Percentiles rank a stretch among this genome's conserved stretches.
These are phyloP conservation scores for Philantomba maxwellii DNA, from an alignment of 2,113 vertebrate species.

Conservation along the genomic window DNA sequence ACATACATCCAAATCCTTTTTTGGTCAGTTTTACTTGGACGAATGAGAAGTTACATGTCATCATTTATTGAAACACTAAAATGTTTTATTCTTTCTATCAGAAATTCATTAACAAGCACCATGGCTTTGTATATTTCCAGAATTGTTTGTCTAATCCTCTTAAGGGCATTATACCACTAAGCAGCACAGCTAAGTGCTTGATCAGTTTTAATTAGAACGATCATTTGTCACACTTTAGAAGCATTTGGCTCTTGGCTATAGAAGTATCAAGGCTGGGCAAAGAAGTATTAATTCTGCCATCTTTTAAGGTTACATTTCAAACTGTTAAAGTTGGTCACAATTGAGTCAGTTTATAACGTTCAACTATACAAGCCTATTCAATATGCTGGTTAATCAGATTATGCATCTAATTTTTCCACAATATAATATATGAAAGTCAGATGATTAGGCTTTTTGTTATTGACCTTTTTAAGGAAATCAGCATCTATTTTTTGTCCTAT, in stretches of 20 bases:
- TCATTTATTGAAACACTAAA: slow-evolving; percentile 27
- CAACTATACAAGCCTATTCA: background rate
- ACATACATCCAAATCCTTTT: background rate
- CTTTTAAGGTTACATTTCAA: slow-evolving; percentile 12
- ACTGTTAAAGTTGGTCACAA: background rate
- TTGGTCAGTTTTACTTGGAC: background rate
- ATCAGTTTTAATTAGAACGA: slow-evolving; percentile 63
- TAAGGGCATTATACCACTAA: slow-evolving; percentile 58
- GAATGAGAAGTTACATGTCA: background rate
- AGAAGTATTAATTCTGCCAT: background rate
- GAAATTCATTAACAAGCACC: slow-evolving; percentile 56
- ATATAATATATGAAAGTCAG: background rate
- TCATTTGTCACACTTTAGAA: slow-evolving; percentile 65
- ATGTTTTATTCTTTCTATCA: slow-evolving; percentile 1
- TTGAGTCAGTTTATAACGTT: background rate
- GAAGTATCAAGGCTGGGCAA: slow-evolving; percentile 17
- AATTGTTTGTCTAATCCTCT: slow-evolving; percentile 68
- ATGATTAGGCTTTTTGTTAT: background rate
- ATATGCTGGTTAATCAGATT: background rate
- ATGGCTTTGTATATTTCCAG: slow-evolving; percentile 60
- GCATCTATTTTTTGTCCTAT: background rate
- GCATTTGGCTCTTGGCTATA: slow-evolving; percentile 44
- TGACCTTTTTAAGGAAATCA: slow-evolving; percentile 1
- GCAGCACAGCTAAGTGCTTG: slow-evolving; percentile 59
- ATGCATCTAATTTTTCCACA: background rate